Conservation (phyloP, 2,888 invertebrate species). For the Muschampia plurimacula region DNA sequence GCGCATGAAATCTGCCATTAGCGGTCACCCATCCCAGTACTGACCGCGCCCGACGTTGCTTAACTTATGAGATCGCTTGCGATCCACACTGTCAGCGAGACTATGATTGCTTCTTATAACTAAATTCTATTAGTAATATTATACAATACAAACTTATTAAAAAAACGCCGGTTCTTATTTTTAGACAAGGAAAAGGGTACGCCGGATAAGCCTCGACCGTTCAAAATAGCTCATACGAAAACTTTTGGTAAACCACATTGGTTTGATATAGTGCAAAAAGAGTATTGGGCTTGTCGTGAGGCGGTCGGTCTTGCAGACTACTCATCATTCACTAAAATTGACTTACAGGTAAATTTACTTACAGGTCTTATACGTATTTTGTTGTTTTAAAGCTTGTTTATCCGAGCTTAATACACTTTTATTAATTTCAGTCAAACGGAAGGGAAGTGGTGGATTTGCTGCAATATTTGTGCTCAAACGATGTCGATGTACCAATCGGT, state of each 20-base stretch:
- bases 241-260: constrained; percentile 97
- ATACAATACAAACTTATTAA: not conserved
- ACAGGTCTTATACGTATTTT: not conserved
- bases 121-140: not conserved
- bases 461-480: constrained; percentile 97
- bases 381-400: not conserved
- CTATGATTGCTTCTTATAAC: not conserved
- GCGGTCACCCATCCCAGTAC: constrained; percentile 70
- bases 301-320: constrained; percentile 97
- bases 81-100: too few species aligned
- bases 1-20: not conserved
- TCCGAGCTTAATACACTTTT: not conserved
- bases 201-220: constrained; percentile 65
- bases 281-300: constrained; percentile 97
- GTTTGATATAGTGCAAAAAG: constrained; percentile 94
- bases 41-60: constrained; percentile 59
- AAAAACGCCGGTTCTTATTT: constrained; percentile 1
- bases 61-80: not conserved
- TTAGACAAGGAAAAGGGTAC: constrained; percentile 55
- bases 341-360: constrained; percentile 89
- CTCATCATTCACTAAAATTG: constrained; percentile 98
- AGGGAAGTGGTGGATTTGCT: constrained; percentile 95
- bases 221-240: constrained; percentile 91
- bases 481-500: constrained; percentile 97
- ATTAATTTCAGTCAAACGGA: constrained; percentile 89